Evolutionary conservation across 2,888 invertebrate genomes (phyloP), one percentile per base, ranked within the genome.

Genomic region (Creontiades dilutus): DNA sequence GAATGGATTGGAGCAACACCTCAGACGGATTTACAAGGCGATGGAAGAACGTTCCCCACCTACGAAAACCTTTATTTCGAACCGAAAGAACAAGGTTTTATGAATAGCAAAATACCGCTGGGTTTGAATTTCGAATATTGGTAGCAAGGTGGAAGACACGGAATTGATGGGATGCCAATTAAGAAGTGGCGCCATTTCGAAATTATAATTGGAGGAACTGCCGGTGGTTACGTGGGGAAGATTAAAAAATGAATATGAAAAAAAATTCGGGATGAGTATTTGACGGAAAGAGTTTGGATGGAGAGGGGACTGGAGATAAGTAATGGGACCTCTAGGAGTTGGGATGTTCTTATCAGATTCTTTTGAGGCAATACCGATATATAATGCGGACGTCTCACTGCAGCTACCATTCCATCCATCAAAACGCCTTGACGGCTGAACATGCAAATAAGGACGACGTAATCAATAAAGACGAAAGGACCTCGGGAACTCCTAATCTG

Each of bases 341-440:
- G 27, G 23, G 47, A 14, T 14, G 19, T 19, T 9, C 46, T 47
- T 78, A 78, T 78, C 78, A 78, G 78, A 78, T 78, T 78, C 46
- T 78, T 78, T 78, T 78, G 85, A 27, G 61, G 85, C 85, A 27
- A 61, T 85, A 85, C 61, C 85, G 85, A 85, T 85, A 57, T 57
- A 85, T 85, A 85, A 85, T 85, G 57, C 16, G 85, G 61, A 55
- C 46, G 85, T 85, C 85, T 57, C 27, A 28, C 23, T 55, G 61
- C n/a, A 52, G 85, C 85, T 85, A 57, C 85, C 55, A 52, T 85
- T 85, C 61, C 85, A 85, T 85, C 85, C 85, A 85, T 85, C 85
- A 85, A 55, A 85, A 52, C 27, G 27, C 16, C 23, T 11, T 27
- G 57, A 57, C 85, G 55, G 37, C n/a, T 57, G 28, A 85, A 57